Evolutionary conservation across 2,888 invertebrate genomes (phyloP), one percentile per base, ranked within the genome.

Genomic region (Epirrita christyi): DNA sequence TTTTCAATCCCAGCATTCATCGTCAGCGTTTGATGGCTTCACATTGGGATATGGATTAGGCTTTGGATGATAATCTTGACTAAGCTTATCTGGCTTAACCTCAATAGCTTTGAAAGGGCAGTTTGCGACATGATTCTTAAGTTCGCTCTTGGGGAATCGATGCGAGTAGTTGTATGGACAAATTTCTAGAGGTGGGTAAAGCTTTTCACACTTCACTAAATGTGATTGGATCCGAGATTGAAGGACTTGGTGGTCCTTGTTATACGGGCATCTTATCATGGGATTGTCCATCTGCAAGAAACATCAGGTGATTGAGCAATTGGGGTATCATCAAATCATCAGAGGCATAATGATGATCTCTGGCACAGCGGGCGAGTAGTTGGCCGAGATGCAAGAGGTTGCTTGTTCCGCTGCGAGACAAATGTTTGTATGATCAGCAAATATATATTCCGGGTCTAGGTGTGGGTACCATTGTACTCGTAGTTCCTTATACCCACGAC

Each of bases 161-260:
- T 53, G 64, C 94, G 94, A 0, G 86, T 87, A 0, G 89, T 94
- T 94, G 61, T 92, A 94, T 0, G 93, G 93, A 50, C 94, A 94
- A 2, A 87, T 85, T 2, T 75, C 70, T 0, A 84, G 68, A 1
- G 82, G 68, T 0, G 92, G 91, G 61, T 92, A 78, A 0, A 80
- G 82, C 10, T 82, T 72, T 13, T 93, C 80, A 61, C 94, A 94
- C 71, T 93, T 94, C 0, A 93, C 70, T 0, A 94, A 67, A 68
- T 94, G 94, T 0, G 75, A 78, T 54, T 93, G 93, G 5, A 94
- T 73, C 0, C 93, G 87, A 3, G 86, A 88, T 0, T 85, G 83
- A 0, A 88, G 75, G 14, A 94, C 91, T 0, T 81, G 78, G 66
- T 94, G 94, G 0, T 75, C 36, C 0, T 72, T 46, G 52, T 94